Conservation (phyloP, 2,113 vertebrate genomes). For the Canis aureus region DNA sequence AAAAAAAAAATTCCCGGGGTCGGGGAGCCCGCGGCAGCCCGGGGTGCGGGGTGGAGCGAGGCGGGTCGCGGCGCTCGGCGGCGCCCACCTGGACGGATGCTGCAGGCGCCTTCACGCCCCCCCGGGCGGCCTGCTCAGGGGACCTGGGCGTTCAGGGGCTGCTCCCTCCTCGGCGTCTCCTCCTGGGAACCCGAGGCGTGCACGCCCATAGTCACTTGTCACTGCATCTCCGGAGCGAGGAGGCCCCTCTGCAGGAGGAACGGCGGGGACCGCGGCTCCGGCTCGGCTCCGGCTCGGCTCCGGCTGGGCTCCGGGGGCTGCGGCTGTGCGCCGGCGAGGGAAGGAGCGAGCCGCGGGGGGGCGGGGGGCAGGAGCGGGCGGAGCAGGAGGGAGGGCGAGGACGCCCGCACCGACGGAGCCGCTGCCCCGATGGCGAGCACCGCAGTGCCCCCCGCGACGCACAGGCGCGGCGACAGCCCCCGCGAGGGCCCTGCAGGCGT, state of each 20-base stretch:
- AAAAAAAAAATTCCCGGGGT: background rate
- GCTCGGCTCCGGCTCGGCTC: slow-evolving; percentile 74
- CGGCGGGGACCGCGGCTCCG: slow-evolving; percentile 78
- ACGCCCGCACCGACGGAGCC: slow-evolving; percentile 88
- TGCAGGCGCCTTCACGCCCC: slow-evolving; percentile 70
- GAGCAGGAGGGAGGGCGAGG: background rate
- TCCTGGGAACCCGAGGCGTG: slow-evolving; percentile 77
- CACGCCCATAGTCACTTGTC: slow-evolving; percentile 87
- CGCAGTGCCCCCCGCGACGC: slow-evolving; percentile 73
- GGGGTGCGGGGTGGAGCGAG: background rate
- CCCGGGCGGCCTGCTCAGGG: slow-evolving; percentile 62
- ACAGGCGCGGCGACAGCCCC: slow-evolving; percentile 57
- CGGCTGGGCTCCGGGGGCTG: slow-evolving; percentile 73
- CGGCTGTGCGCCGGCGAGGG: slow-evolving; percentile 74
- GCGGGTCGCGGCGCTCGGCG: slow-evolving; percentile 17
- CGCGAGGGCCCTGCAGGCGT: slow-evolving; percentile 67
- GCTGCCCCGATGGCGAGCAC: slow-evolving; percentile 87
- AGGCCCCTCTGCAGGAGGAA: slow-evolving; percentile 73
- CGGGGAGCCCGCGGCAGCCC: background rate
- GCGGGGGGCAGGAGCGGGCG: background rate
- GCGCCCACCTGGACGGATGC: slow-evolving; percentile 66
- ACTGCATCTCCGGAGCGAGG: slow-evolving; percentile 81
- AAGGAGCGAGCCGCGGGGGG: slow-evolving; percentile 9
- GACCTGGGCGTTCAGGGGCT: slow-evolving; percentile 74
- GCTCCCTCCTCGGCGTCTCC: slow-evolving; percentile 79